Base-by-base conservation (phyloP, 1,140 invertebrate genomes). In the Oryctes rhinoceros region DNA sequence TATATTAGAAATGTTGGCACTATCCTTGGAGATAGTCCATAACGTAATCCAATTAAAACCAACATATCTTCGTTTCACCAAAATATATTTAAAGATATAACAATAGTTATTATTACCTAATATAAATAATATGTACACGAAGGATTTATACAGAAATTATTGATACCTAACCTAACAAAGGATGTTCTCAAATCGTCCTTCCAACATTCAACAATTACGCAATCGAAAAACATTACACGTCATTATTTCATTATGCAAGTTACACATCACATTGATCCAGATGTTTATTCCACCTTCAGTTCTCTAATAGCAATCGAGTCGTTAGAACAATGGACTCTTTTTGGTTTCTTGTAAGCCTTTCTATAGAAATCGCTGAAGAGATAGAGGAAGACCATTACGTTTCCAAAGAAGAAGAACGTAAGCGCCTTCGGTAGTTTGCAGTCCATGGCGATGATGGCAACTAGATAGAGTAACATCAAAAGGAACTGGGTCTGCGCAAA, bases 321-420 rank as follows among this genome's bases (percentile, higher is more conserved):
- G 20, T 18, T 4, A 6, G 53, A 20, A 62, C 15, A 62, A n/a
- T 7, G 7, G 18, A 20, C 30, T 59, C 47, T 49, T 39, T 75
- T 78, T 53, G 80, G 24, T 79, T 89, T 89, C 10, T 84, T 88
- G 81, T 93, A 92, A 62, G 92, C 87, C 87, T 91, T 92, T 80
- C 86, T 83, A 82, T 90, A 90, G 74, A 53, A 65, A 80, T 88
- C 83, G 90, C 89, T 76, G 87, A 92, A 92, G 3, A 92, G 85
- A 71, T 90, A 91, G 0, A 92, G 86, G 81, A 92, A 92, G 18
- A 91, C 90, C 1, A 89, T 82, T 4, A 90, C 87, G 78, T 91
- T 89, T 13, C 86, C 87, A 76, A 90, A 82, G 87, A 93, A 90
- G 89, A 93, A 91, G 88, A 92, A 91, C 1, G 90, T 90, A 0